These are phyloP conservation scores for Tetraodon nigroviridis DNA, from an alignment of 2,113 vertebrate species.

Conservation along the genomic window DNA sequence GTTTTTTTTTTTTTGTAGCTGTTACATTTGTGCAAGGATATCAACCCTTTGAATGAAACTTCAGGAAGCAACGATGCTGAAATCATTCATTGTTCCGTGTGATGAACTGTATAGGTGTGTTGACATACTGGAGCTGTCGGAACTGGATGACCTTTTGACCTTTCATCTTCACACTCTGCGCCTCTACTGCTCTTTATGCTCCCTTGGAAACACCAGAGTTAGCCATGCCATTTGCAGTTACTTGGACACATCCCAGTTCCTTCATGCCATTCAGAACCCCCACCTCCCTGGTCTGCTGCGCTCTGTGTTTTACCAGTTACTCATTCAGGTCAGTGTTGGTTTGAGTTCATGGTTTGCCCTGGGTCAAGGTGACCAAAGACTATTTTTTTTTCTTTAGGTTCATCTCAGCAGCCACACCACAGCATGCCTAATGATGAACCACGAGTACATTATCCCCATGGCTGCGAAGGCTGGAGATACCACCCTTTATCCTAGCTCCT, in stretches of 20 bases:
- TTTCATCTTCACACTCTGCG: slow-evolving; percentile 89
- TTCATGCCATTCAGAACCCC: slow-evolving; percentile 86
- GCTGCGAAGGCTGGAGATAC: slow-evolving; percentile 83
- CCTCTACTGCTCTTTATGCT: slow-evolving; percentile 87
- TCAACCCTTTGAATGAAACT: too few species aligned
- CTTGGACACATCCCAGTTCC: slow-evolving; percentile 87
- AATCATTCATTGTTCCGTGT: background rate
- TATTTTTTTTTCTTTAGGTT: slow-evolving; percentile 54
- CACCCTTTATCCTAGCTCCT: slow-evolving; percentile 75
- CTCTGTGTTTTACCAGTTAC: slow-evolving; percentile 86
- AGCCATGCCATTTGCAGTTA: slow-evolving; percentile 91
- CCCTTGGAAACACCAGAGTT: slow-evolving; percentile 87
- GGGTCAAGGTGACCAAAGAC: background rate
- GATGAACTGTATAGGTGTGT: slow-evolving; percentile 73
- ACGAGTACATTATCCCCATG: slow-evolving; percentile 94
- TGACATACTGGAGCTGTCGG: slow-evolving; percentile 90
- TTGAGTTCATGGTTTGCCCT: background rate
- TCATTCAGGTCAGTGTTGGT: slow-evolving; percentile 72
- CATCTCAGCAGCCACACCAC: slow-evolving; percentile 84
- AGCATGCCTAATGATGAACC: slow-evolving; percentile 86
- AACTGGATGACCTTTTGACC: slow-evolving; percentile 82
- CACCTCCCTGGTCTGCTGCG: slow-evolving; percentile 84
- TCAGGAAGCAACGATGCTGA: too few species aligned
- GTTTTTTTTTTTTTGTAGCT: too few species aligned
- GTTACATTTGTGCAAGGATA: too few species aligned